phyloP scores from a whole-genome alignment of 2,113 vertebrate genomes.

The Microtus richardsoni region DNA sequence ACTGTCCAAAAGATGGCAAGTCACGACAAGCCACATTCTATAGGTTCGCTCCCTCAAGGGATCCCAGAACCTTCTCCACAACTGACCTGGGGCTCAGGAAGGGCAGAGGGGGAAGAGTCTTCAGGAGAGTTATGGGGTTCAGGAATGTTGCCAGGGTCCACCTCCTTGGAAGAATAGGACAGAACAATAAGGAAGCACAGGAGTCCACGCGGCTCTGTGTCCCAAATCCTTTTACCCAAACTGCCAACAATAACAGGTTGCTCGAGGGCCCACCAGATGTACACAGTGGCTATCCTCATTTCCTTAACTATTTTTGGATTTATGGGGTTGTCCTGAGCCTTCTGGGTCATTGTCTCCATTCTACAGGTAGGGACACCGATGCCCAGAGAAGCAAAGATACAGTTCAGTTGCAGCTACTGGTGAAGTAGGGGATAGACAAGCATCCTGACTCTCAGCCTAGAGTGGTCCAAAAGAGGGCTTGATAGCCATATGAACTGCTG shows the following conservation, averaged over 20 bases:
- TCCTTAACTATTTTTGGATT: constrained; percentile 64
- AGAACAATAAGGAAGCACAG: constrained; percentile 50
- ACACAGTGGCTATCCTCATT: constrained; percentile 27
- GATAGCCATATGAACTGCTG: not conserved
- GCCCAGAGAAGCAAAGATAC: not conserved
- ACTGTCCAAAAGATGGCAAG: not conserved
- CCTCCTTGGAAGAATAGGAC: not conserved
- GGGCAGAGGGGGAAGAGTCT: not conserved
- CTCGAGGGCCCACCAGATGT: not conserved
- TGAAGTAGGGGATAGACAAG: not conserved
- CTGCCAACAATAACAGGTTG: constrained; percentile 26
- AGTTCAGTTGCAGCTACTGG: not conserved
- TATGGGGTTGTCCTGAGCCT: constrained; percentile 21
- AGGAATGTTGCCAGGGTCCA: not conserved
- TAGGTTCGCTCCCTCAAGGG: not conserved
- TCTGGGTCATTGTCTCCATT: constrained; percentile 40
- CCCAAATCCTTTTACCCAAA: not conserved
- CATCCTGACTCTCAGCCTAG: not conserved
- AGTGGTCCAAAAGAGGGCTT: not conserved
- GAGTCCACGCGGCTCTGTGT: not conserved
- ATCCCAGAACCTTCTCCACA: not conserved
- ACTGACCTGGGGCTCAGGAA: not conserved
- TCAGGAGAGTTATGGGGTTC: not conserved
- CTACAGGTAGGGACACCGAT: constrained; percentile 41
- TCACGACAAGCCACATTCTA: not conserved